Evolutionary conservation across 2,113 vertebrate genomes (phyloP).

Genomic region (Xenopus borealis): DNA sequence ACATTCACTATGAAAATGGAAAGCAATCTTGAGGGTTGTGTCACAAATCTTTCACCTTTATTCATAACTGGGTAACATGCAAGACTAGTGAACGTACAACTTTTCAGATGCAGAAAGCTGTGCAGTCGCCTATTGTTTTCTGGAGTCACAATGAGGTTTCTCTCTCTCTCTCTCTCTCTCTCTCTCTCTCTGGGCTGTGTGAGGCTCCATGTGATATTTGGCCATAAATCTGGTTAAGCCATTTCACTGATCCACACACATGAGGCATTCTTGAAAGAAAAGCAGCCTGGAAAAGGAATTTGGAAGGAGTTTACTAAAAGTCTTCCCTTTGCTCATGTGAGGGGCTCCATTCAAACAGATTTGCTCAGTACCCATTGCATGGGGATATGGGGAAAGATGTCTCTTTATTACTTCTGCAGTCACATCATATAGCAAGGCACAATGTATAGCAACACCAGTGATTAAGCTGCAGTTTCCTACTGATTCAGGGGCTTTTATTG

Average conservation of each 20-base stretch:
- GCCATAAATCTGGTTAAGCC: slow-evolving; percentile 5
- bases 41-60: too few species aligned
- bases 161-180: background rate
- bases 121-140: background rate
- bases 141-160: background rate
- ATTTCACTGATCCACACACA: slow-evolving; percentile 5
- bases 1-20: too few species aligned
- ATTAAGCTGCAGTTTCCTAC: too few species aligned
- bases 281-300: background rate
- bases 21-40: too few species aligned
- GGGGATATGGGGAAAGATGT: background rate
- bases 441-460: too few species aligned
- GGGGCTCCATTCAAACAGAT: background rate
- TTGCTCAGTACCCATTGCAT: background rate
- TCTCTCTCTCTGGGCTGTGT: background rate
- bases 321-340: background rate
- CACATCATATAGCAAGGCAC: background rate
- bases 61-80: too few species aligned
- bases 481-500: too few species aligned
- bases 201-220: slow-evolving; percentile 1
- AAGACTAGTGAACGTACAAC: too few species aligned
- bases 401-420: background rate
- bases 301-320: background rate
- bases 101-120: background rate
- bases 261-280: slow-evolving; percentile 8